These are phyloP conservation scores for Nomada flava DNA, from an alignment of 2,888 invertebrate genomes.

Conservation along the genomic window DNA sequence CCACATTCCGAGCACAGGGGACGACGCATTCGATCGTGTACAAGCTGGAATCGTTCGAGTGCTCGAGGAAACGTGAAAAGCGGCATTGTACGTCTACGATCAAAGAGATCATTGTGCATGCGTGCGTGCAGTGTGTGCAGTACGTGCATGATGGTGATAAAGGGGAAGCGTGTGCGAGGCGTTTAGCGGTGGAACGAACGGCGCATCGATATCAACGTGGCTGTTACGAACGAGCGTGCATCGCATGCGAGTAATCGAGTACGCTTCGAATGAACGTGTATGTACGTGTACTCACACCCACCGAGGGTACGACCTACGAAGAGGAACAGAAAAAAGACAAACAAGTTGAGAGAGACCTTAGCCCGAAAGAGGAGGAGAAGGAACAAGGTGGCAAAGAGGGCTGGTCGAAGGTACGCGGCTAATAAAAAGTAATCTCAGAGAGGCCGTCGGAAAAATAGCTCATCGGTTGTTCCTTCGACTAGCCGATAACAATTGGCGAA, in stretches of 20 bases:
- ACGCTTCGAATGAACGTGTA: conserved; percentile 52
- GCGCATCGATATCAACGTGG: neutral
- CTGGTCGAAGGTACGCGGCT: neutral
- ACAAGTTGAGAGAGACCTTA: conserved; percentile 45
- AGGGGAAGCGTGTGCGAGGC: neutral
- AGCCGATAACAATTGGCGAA: conserved; percentile 29
- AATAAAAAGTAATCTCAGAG: neutral
- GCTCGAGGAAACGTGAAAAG: conserved; percentile 22
- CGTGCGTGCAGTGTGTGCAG: conserved; percentile 4
- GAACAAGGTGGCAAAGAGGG: neutral
- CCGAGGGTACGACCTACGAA: conserved; percentile 80
- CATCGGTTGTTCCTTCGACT: neutral
- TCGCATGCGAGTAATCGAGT: conserved; percentile 40
- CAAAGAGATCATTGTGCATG: conserved; percentile 9
- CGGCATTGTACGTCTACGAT: neutral
- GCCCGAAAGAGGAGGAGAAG: conserved; percentile 16
- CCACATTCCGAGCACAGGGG: neutral
- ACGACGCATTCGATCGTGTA: neutral
- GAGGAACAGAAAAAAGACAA: conserved; percentile 62
- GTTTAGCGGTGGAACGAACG: neutral
- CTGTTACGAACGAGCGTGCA: conserved; percentile 31
- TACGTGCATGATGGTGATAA: no score
- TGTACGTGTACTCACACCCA: conserved; percentile 79
- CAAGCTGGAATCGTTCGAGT: neutral
- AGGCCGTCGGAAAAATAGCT: neutral